These are phyloP conservation scores for Columbina picui DNA, from an alignment of 2,113 vertebrate genomes.

Conservation along the genomic window DNA sequence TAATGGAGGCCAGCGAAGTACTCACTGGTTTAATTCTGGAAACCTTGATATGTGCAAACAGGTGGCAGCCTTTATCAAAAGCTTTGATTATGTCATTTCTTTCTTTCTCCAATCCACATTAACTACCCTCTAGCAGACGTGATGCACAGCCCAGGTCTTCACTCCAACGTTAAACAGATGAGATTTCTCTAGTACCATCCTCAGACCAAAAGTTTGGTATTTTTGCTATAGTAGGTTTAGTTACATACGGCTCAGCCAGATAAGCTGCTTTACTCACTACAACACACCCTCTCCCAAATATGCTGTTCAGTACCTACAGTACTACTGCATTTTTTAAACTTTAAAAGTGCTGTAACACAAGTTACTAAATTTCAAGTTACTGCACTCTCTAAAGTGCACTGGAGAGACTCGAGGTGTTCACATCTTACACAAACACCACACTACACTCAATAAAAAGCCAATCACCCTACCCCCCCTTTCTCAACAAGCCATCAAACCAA, in stretches of 20 bases:
- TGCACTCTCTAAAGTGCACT: rapidly evolving
- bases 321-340: neutral
- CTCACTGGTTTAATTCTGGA: neutral
- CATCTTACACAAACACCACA: neutral
- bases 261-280: neutral
- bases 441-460: neutral
- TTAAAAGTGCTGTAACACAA: neutral
- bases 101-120: neutral
- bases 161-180: neutral
- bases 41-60: neutral
- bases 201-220: neutral
- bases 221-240: neutral
- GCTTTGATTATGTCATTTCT: neutral
- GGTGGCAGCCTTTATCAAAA: neutral
- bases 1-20: neutral
- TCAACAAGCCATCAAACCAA: neutral
- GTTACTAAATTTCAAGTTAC: neutral
- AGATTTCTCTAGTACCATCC: neutral
- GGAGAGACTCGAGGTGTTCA: neutral
- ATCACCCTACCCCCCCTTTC: rapidly evolving
- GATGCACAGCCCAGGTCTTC: neutral
- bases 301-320: neutral
- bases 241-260: rapidly evolving
- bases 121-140: rapidly evolving
- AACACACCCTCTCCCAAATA: neutral